Evolutionary conservation across 2,888 invertebrate genomes (phyloP), one percentile per base, ranked within the genome.

Genomic region (Euphydryas editha): DNA sequence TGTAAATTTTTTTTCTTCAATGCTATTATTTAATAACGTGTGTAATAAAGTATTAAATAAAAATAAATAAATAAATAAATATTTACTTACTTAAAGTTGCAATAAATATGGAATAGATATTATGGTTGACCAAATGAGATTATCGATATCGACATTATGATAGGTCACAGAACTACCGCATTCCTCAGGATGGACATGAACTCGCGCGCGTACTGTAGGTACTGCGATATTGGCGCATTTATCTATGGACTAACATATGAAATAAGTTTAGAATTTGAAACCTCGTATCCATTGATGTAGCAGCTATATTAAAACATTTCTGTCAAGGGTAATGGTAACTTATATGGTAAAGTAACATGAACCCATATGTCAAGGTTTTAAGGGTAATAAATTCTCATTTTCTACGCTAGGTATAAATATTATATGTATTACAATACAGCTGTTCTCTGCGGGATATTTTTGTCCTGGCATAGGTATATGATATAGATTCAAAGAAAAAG

Each of bases 231-330:
- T n/a, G n/a, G 24, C 39, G 15, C 18, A 10, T 42, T 49, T 49
- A 47, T 37, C 39, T 17, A 36, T 20, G 39, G 21, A 18, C 30
- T 44, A 24, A 18, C 15, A 44, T 58, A 51, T 58, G n/a, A 44
- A 18, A 56, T 21, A 56, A 37, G 21, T 37, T n/a, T 62, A 62
- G 36, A 46, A n/a, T 51, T 51, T 63, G 47, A 62, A 42, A 51
- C 39, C 51, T 49, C 49, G 30, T 49, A 47, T 58, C 36, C 39
- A 58, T 42, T 36, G 46, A 24, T 18, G 47, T 47, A 36, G 42
- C 17, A 30, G 49, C 51, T 58, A 49, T 51, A 51, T 44, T 36
- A 30, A 39, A 64, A 51, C 49, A 59, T 64, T 59, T 42, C 36
- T 51, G 57, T 37, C 42, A 51, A 63, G 51, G 37, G 7, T 56